phyloP scores from a whole-genome alignment of 2,113 vertebrate species.

The Nerophis lumbriciformis region DNA sequence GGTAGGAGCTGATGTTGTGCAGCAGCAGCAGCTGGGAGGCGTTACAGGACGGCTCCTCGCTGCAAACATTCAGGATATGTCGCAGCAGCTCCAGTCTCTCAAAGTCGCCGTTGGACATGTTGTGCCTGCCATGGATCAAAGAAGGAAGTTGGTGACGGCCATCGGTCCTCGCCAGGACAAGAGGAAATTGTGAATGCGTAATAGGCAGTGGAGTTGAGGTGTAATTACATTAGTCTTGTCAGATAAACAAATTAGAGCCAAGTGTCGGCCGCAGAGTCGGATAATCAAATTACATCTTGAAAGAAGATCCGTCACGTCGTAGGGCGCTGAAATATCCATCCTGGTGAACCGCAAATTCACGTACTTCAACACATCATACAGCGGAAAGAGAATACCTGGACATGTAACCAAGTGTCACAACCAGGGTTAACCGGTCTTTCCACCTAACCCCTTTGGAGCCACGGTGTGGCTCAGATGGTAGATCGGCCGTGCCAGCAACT shows the following conservation, averaged over 20 bases:
- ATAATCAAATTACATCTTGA: slow-evolving; percentile 21
- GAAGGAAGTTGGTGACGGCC: slow-evolving; percentile 20
- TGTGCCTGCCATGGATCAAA: not conserved
- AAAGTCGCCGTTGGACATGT: slow-evolving; percentile 49
- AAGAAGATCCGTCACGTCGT: slow-evolving; percentile 2
- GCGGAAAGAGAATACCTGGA: no score
- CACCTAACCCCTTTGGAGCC: no score
- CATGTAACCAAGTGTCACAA: no score
- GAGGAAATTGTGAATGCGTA: slow-evolving; percentile 60
- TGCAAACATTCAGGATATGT: slow-evolving; percentile 33
- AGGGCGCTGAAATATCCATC: no score
- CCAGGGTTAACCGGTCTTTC: no score
- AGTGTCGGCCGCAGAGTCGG: slow-evolving; percentile 46
- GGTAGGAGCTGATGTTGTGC: slow-evolving; percentile 23
- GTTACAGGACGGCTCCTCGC: slow-evolving; percentile 30
- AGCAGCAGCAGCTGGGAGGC: slow-evolving; percentile 26
- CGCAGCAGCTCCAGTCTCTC: slow-evolving; percentile 33
- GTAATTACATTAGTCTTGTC: slow-evolving; percentile 51
- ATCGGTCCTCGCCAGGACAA: slow-evolving; percentile 52
- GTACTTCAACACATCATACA: no score
- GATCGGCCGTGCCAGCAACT: no score
- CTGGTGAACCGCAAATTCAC: no score
- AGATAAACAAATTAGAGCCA: slow-evolving; percentile 60
- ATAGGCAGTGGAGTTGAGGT: slow-evolving; percentile 45
- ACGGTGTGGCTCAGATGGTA: no score